Conservation (phyloP, 2,888 invertebrate species). For the Polyommatus icarus region DNA sequence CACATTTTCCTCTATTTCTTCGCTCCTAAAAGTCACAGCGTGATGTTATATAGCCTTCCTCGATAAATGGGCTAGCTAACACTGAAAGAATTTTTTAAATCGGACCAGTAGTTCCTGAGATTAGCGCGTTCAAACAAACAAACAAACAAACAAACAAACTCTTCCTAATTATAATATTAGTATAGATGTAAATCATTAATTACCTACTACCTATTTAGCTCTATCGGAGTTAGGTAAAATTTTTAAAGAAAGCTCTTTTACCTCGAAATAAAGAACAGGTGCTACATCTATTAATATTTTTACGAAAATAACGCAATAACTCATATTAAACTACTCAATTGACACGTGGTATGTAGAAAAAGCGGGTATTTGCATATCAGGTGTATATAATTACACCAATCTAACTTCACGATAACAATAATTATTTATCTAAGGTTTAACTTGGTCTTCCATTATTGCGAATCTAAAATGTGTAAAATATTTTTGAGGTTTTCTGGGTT, state of each 20-base stretch:
- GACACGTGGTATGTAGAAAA: not conserved
- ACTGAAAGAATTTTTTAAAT: too few species aligned
- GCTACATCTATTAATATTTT: not conserved
- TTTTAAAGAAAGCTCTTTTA: not conserved
- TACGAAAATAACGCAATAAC: not conserved
- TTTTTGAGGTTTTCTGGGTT: too few species aligned
- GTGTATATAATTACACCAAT: conserved; percentile 13
- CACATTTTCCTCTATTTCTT: too few species aligned
- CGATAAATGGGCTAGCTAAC: too few species aligned
- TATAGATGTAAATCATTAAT: too few species aligned
- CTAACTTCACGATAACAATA: conserved; percentile 1
- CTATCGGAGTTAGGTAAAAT: not conserved
- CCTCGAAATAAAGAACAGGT: not conserved
- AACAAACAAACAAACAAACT: too few species aligned
- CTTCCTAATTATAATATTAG: too few species aligned
- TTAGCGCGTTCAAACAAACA: too few species aligned
- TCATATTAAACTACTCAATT: not conserved
- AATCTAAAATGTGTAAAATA: not conserved
- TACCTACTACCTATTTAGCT: too few species aligned
- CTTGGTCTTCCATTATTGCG: conserved; percentile 18
- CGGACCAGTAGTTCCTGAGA: too few species aligned
- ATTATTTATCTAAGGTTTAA: conserved; percentile 26
- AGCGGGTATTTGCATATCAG: conserved; percentile 1
- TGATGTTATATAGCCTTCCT: too few species aligned
- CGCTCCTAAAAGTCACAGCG: too few species aligned